These are phyloP conservation scores for Drosophila eohydei DNA, from an alignment of 2,888 invertebrate species.

Conservation along the genomic window DNA sequence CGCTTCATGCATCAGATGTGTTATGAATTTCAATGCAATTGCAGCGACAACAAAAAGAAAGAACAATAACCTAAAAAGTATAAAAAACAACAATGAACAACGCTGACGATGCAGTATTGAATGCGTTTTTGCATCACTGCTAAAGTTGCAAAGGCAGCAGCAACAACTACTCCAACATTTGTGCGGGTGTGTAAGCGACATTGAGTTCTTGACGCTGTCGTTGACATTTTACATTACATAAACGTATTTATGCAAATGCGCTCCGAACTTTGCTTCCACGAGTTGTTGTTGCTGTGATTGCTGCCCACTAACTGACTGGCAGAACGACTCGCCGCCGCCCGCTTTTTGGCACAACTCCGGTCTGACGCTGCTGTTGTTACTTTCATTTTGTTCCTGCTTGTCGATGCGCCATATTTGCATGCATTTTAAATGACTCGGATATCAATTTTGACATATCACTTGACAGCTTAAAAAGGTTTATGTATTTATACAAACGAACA, in stretches of 20 bases:
- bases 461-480: slow-evolving; percentile 82
- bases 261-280: slow-evolving; percentile 63
- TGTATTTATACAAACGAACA: slow-evolving; percentile 75
- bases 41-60: slow-evolving; percentile 21
- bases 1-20: slow-evolving; percentile 79
- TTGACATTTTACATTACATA: slow-evolving; percentile 78
- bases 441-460: slow-evolving; percentile 82
- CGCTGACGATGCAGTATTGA: slow-evolving; percentile 47
- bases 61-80: slow-evolving; percentile 7
- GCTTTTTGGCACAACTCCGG: slow-evolving; percentile 18
- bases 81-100: slow-evolving; percentile 18
- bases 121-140: slow-evolving; percentile 52
- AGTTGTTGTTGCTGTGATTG: slow-evolving; percentile 31
- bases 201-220: slow-evolving; percentile 69
- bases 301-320: slow-evolving; percentile 62
- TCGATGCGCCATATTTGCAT: slow-evolving; percentile 75
- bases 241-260: slow-evolving; percentile 78
- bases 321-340: slow-evolving; percentile 39
- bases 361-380: slow-evolving; percentile 4
- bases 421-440: slow-evolving; percentile 82
- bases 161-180: slow-evolving; percentile 11
- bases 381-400: slow-evolving; percentile 38
- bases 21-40: slow-evolving; percentile 76
- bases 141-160: slow-evolving; percentile 44
- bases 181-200: slow-evolving; percentile 11